These are phyloP conservation scores for Acridotheres tristis DNA, from an alignment of 2,797 vertebrate species.

Conservation along the genomic window DNA sequence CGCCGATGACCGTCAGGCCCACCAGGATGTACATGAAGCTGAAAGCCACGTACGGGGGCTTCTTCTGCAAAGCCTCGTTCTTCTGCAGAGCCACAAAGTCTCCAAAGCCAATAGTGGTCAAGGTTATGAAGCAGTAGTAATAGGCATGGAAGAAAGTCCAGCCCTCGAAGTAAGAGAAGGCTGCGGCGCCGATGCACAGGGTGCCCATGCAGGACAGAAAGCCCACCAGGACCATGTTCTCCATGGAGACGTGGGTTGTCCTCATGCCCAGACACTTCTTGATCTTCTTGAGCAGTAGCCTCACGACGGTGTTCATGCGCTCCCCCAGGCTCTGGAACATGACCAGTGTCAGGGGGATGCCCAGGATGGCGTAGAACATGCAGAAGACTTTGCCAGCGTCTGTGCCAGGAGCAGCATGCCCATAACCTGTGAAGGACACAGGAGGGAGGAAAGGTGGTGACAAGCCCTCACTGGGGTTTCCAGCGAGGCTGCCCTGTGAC, in stretches of 20 bases:
- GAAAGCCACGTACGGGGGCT: constrained; percentile 92
- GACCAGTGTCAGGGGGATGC: constrained; percentile 94
- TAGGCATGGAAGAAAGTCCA: constrained; percentile 98
- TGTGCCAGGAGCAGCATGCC: constrained; percentile 92
- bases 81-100: constrained; percentile 97
- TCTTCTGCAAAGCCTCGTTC: constrained; percentile 93
- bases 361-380: constrained; percentile 96
- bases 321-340: constrained; percentile 99
- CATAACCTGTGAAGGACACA: constrained; percentile 83
- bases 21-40: constrained; percentile 98
- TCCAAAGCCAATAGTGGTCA: constrained; percentile 97
- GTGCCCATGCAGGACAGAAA: constrained; percentile 93
- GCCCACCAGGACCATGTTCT: constrained; percentile 95
- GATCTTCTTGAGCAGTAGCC: constrained; percentile 86
- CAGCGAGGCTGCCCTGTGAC: not conserved
- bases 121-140: constrained; percentile 97
- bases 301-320: constrained; percentile 93
- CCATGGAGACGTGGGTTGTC: constrained; percentile 88
- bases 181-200: constrained; percentile 87
- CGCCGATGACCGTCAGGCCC: constrained; percentile 93
- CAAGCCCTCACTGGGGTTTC: not conserved
- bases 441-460: not conserved
- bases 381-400: constrained; percentile 96
- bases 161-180: constrained; percentile 94
- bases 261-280: constrained; percentile 89